Evolutionary conservation across 2,888 invertebrate genomes (phyloP).

Genomic region (Xanthorhoe spadicearia): DNA sequence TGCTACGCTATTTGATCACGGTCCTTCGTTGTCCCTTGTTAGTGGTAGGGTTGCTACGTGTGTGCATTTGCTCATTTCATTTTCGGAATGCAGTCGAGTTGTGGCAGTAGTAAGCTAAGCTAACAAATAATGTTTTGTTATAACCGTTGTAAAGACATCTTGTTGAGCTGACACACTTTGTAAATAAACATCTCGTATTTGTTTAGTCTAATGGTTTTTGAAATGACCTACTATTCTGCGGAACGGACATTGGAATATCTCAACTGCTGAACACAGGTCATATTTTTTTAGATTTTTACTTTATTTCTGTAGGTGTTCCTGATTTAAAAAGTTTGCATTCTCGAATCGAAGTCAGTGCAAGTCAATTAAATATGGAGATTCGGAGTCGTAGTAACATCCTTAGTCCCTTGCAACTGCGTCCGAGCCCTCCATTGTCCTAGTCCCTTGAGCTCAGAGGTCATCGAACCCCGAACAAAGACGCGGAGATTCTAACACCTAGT

Average conservation of each 20-base stretch:
- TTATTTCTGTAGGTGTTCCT: background rate
- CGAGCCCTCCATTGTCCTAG: slow-evolving; percentile 57
- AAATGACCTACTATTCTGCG: background rate
- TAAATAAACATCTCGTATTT: background rate
- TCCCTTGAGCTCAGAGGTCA: slow-evolving; percentile 62
- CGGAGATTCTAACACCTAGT: slow-evolving; percentile 64
- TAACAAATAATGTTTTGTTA: background rate
- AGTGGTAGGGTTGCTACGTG: slow-evolving; percentile 8
- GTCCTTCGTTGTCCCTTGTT: slow-evolving; percentile 43
- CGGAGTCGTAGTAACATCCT: slow-evolving; percentile 27
- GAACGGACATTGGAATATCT: background rate
- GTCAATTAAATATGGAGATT: slow-evolving; percentile 4
- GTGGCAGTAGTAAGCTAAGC: background rate
- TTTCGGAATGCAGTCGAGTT: background rate
- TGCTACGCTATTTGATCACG: slow-evolving; percentile 54
- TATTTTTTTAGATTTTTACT: background rate
- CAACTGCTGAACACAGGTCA: background rate
- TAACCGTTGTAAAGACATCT: background rate
- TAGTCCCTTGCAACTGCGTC: slow-evolving; percentile 36
- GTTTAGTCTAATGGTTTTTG: background rate
- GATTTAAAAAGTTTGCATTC: background rate
- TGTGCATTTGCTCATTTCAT: background rate
- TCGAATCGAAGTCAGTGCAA: background rate
- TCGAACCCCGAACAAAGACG: slow-evolving; percentile 57
- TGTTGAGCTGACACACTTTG: background rate